Conservation (phyloP, 1,140 invertebrate genomes). For the Neodiprion pinetum region DNA sequence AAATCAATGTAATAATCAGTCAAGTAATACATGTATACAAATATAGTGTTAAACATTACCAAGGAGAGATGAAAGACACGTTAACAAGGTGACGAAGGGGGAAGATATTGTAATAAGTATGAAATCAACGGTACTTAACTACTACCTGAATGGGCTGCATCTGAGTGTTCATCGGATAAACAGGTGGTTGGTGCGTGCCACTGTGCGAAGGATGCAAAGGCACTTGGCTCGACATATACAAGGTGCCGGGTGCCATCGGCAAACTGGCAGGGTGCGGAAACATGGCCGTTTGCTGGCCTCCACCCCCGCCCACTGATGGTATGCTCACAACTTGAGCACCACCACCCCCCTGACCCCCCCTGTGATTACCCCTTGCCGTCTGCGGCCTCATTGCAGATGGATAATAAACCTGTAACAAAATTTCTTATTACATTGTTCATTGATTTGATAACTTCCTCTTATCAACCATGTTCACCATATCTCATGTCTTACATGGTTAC, state of each 20-base stretch:
- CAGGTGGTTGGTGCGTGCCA: slow-evolving; percentile 43
- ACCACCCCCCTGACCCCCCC: slow-evolving; percentile 44
- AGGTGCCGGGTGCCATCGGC: slow-evolving; percentile 37
- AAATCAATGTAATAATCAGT: too few species aligned
- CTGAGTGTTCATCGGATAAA: slow-evolving; percentile 46
- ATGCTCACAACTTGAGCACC: slow-evolving; percentile 46
- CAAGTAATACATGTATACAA: too few species aligned
- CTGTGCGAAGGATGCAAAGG: slow-evolving; percentile 36
- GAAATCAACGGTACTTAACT: slow-evolving; percentile 20
- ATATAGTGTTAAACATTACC: too few species aligned
- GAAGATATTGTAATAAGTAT: neutral
- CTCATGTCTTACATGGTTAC: too few species aligned
- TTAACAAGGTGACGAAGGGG: too few species aligned
- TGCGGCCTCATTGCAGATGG: slow-evolving; percentile 43
- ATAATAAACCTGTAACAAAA: slow-evolving; percentile 45
- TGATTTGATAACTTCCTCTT: neutral
- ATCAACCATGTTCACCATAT: too few species aligned
- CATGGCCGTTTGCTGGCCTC: slow-evolving; percentile 48
- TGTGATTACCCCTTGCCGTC: slow-evolving; percentile 46
- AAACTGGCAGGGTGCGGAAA: slow-evolving; percentile 46
- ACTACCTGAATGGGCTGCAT: slow-evolving; percentile 45
- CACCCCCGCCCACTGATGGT: slow-evolving; percentile 39
- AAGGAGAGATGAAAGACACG: neutral
- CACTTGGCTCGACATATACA: slow-evolving; percentile 46
- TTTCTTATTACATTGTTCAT: neutral